Conservation (phyloP, 2,888 invertebrate genomes). For the Ramazzottius varieornatus region DNA sequence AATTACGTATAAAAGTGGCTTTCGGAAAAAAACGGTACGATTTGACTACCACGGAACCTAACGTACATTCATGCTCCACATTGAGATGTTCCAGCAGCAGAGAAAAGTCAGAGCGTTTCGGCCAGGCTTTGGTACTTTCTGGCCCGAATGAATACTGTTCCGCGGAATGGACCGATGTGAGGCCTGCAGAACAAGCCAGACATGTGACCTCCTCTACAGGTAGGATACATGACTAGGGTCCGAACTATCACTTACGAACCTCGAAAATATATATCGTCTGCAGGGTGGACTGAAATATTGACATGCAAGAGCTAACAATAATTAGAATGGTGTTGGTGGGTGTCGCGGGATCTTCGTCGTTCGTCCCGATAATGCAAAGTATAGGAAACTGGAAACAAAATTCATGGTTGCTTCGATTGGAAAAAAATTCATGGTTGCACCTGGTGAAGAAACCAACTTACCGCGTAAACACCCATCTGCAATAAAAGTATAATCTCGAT, state of each 20-base stretch:
- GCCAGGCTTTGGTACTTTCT: not conserved
- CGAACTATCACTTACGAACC: no score
- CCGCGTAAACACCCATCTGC: not conserved
- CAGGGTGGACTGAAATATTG: not conserved
- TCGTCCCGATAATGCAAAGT: not conserved
- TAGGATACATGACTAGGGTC: no score
- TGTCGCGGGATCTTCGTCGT: not conserved
- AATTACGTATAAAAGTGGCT: not conserved
- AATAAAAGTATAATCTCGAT: not conserved
- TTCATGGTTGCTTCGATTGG: no score
- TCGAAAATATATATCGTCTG: not conserved
- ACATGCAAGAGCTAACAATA: not conserved
- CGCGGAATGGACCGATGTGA: not conserved
- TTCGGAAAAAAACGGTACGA: not conserved
- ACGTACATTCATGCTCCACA: not conserved
- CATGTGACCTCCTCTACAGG: no score
- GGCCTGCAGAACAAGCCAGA: no score
- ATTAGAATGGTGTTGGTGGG: not conserved
- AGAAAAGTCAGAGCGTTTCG: not conserved
- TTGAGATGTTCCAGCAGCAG: not conserved
- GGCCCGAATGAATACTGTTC: no score
- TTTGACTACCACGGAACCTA: not conserved
- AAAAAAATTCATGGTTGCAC: no score
- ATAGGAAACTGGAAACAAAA: no score
- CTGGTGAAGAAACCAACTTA: no score